phyloP scores from a whole-genome alignment of 2,113 vertebrate species.

The Protobothrops mucrosquamatus region DNA sequence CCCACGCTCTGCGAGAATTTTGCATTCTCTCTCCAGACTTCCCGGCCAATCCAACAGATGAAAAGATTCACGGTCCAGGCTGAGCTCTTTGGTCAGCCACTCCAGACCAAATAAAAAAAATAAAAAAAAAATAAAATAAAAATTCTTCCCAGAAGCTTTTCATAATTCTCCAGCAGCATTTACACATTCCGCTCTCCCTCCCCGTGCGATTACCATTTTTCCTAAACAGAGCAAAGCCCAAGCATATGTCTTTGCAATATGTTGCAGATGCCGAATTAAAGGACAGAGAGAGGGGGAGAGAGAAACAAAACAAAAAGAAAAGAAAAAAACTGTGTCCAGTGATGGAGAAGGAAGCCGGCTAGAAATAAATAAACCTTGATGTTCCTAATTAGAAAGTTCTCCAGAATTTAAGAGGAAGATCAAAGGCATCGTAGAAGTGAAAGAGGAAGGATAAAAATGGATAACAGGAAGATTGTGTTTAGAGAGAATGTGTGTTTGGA shows the following conservation, averaged over 20 bases:
- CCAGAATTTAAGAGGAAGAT: neutral
- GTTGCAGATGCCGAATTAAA: neutral
- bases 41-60: slow-evolving; percentile 7
- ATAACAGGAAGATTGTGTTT: neutral
- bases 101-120: neutral
- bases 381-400: too few relatives aligned
- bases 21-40: slow-evolving; percentile 33
- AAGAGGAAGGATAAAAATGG: too few relatives aligned
- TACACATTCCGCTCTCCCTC: neutral
- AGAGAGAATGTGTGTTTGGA: neutral
- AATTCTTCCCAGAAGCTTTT: neutral
- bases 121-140: too few relatives aligned
- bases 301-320: neutral
- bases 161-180: neutral
- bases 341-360: neutral
- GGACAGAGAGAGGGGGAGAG: too few relatives aligned
- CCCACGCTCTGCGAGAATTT: slow-evolving; percentile 4
- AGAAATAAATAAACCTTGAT: neutral
- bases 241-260: neutral
- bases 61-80: slow-evolving; percentile 25
- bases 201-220: neutral
- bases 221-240: neutral
- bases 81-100: neutral
- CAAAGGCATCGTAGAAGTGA: neutral
- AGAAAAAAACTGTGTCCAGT: neutral